These are phyloP conservation scores for Folsomia candida DNA, from an alignment of 2,888 invertebrate genomes.

Conservation along the genomic window DNA sequence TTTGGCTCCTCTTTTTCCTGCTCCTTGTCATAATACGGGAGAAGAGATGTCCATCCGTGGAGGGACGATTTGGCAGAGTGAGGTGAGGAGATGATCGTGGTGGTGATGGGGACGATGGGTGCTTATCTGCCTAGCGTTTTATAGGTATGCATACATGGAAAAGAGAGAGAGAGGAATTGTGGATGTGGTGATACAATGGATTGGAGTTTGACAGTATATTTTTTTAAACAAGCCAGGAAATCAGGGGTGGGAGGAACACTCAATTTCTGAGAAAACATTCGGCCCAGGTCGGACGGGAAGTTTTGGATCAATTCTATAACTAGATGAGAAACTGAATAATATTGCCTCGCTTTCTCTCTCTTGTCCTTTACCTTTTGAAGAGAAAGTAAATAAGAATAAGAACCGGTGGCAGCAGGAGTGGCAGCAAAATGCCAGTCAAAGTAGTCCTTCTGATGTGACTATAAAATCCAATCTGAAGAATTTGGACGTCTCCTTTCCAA, in stretches of 20 bases:
- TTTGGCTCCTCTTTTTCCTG: neutral
- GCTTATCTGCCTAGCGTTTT: neutral
- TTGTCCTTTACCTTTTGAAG: too few relatives aligned
- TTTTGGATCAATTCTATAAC: constrained; percentile 17
- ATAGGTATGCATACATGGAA: neutral
- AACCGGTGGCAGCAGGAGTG: too few relatives aligned
- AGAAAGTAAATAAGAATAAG: neutral
- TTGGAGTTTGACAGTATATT: too few relatives aligned
- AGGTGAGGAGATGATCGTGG: neutral
- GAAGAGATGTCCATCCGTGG: neutral
- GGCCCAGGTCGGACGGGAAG: constrained; percentile 2
- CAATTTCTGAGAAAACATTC: too few relatives aligned
- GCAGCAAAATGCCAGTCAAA: constrained; percentile 8
- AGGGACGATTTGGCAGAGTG: neutral
- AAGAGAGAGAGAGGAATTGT: too few relatives aligned
- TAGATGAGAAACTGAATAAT: constrained; percentile 7
- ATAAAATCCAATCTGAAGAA: constrained; percentile 13
- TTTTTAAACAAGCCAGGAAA: too few relatives aligned
- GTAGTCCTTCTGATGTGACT: constrained; percentile 6
- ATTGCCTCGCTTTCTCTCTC: neutral
- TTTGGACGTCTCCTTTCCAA: neutral
- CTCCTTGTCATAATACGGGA: neutral
- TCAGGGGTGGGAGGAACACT: too few relatives aligned
- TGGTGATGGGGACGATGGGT: neutral
- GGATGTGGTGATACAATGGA: too few relatives aligned